These are phyloP conservation scores for Apotomis turbidana DNA, from an alignment of 2,888 invertebrate species.

Conservation along the genomic window DNA sequence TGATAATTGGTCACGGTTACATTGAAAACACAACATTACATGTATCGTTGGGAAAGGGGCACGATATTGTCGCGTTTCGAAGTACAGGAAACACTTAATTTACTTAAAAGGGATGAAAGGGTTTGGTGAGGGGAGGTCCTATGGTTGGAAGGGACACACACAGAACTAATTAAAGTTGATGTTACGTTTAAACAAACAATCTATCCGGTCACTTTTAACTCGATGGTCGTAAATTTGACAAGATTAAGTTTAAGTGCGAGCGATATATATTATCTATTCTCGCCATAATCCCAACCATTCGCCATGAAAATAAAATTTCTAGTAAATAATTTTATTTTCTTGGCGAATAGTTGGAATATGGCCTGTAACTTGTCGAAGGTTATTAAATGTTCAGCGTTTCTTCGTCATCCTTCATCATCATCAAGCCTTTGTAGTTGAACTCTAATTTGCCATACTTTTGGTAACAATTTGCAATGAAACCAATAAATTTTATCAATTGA, in stretches of 20 bases:
- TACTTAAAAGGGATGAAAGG: conserved; percentile 24
- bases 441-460: no score
- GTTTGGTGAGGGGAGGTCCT: conserved; percentile 4
- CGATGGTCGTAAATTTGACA: neutral
- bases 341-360: no score
- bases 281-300: no score
- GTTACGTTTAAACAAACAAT: neutral
- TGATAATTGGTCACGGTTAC: neutral
- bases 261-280: no score
- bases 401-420: no score
- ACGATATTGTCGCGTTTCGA: neutral
- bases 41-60: neutral
- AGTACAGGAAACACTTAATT: conserved; percentile 24
- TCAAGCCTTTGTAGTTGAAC: no score
- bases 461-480: no score
- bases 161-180: conserved; percentile 6
- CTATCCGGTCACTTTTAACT: neutral
- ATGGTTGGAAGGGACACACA: neutral
- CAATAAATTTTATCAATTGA: no score
- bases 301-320: no score
- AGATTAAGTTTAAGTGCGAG: neutral
- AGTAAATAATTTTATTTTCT: no score
- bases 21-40: neutral
- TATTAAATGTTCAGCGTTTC: no score
- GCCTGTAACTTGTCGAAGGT: no score